Base-by-base conservation (phyloP, 1,140 invertebrate genomes). In the Heliconius hermathena region DNA sequence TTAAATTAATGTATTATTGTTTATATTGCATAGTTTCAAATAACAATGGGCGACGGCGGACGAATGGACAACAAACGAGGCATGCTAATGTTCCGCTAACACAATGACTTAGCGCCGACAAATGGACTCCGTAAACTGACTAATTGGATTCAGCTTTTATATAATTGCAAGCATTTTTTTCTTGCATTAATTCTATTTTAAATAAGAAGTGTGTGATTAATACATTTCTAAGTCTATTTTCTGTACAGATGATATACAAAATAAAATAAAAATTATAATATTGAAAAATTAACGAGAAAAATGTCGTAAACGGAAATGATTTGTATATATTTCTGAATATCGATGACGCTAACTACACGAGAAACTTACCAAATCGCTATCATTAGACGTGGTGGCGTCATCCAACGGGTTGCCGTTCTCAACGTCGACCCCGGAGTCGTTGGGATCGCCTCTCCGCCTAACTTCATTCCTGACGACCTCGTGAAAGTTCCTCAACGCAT, bases 351-450 rank as follows among this genome's bases (percentile, higher is more conserved):
- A 71, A 3, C 33, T 36, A 38, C 71, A 33, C 26, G 46, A 78
- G 16, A 38, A 79, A 93, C 93, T 93, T 88, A 93, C 93, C 91
- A 94, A 85, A 84, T 92, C 91, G 46, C 82, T 89, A 87, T 93
- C 88, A 83, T 92, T 91, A 78, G 88, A 87, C 38, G 85, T 81
- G 11, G 86, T 81, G 4, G 87, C 81, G 71, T 91, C 89, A 85
- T 92, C 91, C 26, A 88, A 75, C 1, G 87, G 88, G 80, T 94
- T 94, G 70, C 92, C 92, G 76, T 94, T 94, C 78, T 94, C 93
- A 78, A 94, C 89, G 82, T 94, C 93, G 38, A 94, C 90, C n/a
- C 93, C 93, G 16, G 93, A 94, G 78, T 94, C 93, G 71, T 94
- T 89, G 20, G 91, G 87, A 77, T 94, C 93, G 9, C 84, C 88